Conservation (phyloP, 1,140 invertebrate genomes). For the Pomacea maculata region DNA sequence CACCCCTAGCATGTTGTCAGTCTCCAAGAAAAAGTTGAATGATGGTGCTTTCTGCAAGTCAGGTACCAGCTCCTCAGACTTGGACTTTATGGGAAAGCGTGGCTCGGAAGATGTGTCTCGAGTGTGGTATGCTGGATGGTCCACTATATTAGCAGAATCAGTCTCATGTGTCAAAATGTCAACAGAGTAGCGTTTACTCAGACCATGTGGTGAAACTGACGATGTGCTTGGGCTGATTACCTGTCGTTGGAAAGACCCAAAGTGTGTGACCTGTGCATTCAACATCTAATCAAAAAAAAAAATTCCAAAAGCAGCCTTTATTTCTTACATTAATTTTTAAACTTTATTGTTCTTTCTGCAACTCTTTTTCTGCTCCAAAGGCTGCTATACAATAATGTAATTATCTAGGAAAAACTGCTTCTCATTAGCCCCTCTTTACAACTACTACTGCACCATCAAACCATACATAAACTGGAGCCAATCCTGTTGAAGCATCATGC, state of each 20-base stretch:
- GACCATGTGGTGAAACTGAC: constrained; percentile 19
- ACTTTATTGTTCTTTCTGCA: too few species aligned
- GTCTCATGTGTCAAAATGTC: constrained; percentile 48
- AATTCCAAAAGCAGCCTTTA: neutral
- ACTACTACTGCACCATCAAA: too few species aligned
- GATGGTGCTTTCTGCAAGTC: constrained; percentile 8
- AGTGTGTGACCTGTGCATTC: too few species aligned
- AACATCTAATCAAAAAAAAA: neutral
- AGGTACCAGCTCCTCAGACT: constrained; percentile 24
- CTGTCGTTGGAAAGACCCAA: neutral
- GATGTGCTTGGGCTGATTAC: constrained; percentile 20
- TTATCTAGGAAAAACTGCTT: too few species aligned
- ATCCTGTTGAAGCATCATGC: too few species aligned
- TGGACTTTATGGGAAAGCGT: constrained; percentile 42
- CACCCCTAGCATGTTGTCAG: neutral
- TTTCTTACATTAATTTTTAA: too few species aligned
- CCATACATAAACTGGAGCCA: too few species aligned
- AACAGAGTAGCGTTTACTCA: constrained; percentile 58
- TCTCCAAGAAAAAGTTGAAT: constrained; percentile 15
- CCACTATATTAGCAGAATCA: constrained; percentile 16
- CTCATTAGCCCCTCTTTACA: too few species aligned
- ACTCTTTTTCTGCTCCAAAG: too few species aligned
- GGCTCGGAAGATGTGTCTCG: constrained; percentile 59
- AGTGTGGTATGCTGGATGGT: constrained; percentile 34
- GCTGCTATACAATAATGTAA: too few species aligned